Evolutionary conservation across 2,888 invertebrate species (phyloP), one percentile per base, ranked within the genome.

Genomic region (Mythimna impura): DNA sequence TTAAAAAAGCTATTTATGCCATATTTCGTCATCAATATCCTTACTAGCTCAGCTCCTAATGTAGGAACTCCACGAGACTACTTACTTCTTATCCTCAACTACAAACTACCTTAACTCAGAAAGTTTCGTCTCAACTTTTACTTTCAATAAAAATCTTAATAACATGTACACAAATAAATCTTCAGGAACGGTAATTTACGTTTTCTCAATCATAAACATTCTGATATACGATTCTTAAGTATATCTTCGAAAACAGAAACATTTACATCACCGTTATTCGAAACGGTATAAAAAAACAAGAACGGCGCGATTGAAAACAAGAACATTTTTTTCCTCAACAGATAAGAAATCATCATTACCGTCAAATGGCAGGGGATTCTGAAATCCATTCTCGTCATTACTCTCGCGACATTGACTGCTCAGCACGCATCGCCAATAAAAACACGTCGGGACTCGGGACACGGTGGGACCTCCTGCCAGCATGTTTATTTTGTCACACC

Each of bases 371-470:
- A 83, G 86, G 88, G 89, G 89, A 86, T 83, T 83, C 78, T 78
- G 87, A 90, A 89, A 89, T 88, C 89, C 91, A 91, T 93, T 91
- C 89, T 89, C 88, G 89, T 90, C 90, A 93, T 94, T 94, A 93
- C 92, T 94, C 88, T 89, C 94, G 92, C 93, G 90, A 94, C 94
- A 94, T 94, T 95, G 95, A 91, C 91, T 92, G 86, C 92, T 89
- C 92, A 92, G 91, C 93, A 90, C 90, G 92, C 90, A 86, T 84
- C 88, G 89, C 86, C 93, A 94, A 94, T 94, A 95, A 94, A 94
- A 94, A 92, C 92, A 91, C 92, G 90, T 87, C 86, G 89, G 72
- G 92, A 92, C 92, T 91, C 92, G 91, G 87, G 92, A 92, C 93
- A 91, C 92, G 91, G 87, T 86, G 89, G 73, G 92, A 92, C 94